Base-by-base conservation (phyloP, 2,888 invertebrate species). In the Cryptosula pallasiana region DNA sequence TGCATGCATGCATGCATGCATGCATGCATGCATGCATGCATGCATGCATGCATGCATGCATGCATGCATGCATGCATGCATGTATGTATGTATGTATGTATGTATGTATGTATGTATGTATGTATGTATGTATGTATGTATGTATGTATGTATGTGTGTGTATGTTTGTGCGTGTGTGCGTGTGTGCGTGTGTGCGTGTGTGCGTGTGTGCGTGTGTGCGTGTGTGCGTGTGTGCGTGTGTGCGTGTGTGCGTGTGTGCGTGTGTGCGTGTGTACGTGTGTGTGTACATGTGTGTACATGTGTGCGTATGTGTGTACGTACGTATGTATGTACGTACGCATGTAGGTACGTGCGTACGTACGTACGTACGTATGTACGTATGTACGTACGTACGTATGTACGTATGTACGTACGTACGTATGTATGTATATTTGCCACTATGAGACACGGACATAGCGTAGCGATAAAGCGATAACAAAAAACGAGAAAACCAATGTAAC, bases 211-310 rank as follows among this genome's bases (percentile, higher is more conserved):
- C 25, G 25, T 57, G 57, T 25, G 25, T 25, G 5, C n/a, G 25
- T 57, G 57, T 25, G 25, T 13, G 25, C 25, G n/a, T 25, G 57
- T 57, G 25, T 25, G 25, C 25, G 25, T 57, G 57, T 57, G 57
- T 57, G 25, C 25, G 25, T 25, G 25, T 57, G 57, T 57, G 25
- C 25, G 25, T 57, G 57, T 57, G 57, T 57, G n/a, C n/a, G 25
- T 57, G 57, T 57, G 57, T 25, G n/a, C 25, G 5, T 57, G 25
- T 57, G 57, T 25, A 57, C n/a, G 25, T 57, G 57, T 57, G n/a
- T 57, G 25, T 57, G 25, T 57, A 23, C n/a, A 25, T 13, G n/a
- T 25, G n/a, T 57, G 57, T 57, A 25, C 57, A 25, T 57, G 57
- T 45, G 45, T 45, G 45, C 9, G 20, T 20, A 5, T 45, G 45